Conservation (phyloP, 2,797 vertebrate species). For the Prunella strophiata region DNA sequence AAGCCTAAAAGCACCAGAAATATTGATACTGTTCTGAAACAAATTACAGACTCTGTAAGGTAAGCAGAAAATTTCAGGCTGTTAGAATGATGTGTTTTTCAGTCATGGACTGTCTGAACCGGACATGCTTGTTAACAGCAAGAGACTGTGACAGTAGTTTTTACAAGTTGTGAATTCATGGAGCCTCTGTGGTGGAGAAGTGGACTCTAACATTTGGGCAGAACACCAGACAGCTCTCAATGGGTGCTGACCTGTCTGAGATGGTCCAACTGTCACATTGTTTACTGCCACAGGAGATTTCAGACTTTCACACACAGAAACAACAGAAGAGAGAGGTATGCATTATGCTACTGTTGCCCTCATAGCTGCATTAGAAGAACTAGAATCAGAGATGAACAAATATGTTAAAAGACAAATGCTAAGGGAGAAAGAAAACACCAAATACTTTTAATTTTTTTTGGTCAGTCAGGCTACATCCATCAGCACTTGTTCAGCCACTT, state of each 20-base stretch:
- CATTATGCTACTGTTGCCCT: not conserved
- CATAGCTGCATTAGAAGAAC: not conserved
- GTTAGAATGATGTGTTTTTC: not conserved
- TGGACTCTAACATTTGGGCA: not conserved
- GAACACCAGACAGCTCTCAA: not conserved
- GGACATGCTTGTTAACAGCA: not conserved
- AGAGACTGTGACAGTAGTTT: not conserved
- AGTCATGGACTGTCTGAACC: not conserved
- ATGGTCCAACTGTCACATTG: fast-evolving
- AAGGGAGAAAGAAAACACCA: not conserved
- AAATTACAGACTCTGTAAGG: not conserved
- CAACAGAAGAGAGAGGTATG: not conserved
- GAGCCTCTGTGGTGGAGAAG: not conserved
- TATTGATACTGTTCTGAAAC: not conserved
- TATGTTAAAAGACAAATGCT: not conserved
- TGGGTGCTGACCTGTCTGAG: not conserved
- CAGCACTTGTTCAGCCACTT: not conserved
- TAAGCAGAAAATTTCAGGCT: not conserved
- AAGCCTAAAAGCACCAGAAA: not conserved
- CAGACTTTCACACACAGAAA: not conserved
- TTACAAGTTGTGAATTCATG: not conserved
- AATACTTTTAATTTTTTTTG: not conserved
- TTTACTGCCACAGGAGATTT: not conserved
- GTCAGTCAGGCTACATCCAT: not conserved
- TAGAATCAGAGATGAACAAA: not conserved